phyloP scores from a whole-genome alignment of 2,888 invertebrate species.

The Plutella xylostella region DNA sequence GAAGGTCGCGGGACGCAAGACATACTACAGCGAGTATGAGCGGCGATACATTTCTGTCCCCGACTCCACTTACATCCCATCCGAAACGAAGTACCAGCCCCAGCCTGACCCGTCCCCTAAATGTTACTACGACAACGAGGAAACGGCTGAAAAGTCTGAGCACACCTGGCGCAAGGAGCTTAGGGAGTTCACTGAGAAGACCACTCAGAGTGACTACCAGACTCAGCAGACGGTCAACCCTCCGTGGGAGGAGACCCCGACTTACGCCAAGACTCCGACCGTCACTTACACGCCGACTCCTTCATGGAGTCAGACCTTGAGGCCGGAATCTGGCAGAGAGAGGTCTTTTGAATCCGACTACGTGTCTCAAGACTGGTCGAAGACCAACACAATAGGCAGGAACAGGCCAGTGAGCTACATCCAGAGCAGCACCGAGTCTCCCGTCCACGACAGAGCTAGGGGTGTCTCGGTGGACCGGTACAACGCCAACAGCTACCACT shows the following conservation, averaged over 20 bases:
- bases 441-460: constrained; percentile 42
- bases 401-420: constrained; percentile 50
- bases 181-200: constrained; percentile 59
- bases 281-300: constrained; percentile 44
- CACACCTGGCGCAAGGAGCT: constrained; percentile 63
- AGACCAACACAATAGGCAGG: constrained; percentile 51
- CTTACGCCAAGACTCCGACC: constrained; percentile 37
- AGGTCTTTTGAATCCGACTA: constrained; percentile 59
- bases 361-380: constrained; percentile 52
- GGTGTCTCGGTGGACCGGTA: constrained; percentile 62
- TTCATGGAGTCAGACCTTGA: constrained; percentile 60
- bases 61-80: constrained; percentile 54
- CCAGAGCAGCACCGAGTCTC: constrained; percentile 30
- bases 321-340: constrained; percentile 56
- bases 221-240: constrained; percentile 42
- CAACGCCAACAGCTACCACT: constrained; percentile 53
- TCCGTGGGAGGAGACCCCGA: constrained; percentile 52
- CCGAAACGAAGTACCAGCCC: constrained; percentile 48
- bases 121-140: constrained; percentile 57
- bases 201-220: constrained; percentile 37
- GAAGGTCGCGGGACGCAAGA: constrained; percentile 49
- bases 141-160: constrained; percentile 45
- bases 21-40: constrained; percentile 63
- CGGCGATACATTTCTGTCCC: constrained; percentile 60
- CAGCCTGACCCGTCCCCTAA: constrained; percentile 60